Conservation (phyloP, 2,888 invertebrate species). For the Agonopterix alstromeriana region DNA sequence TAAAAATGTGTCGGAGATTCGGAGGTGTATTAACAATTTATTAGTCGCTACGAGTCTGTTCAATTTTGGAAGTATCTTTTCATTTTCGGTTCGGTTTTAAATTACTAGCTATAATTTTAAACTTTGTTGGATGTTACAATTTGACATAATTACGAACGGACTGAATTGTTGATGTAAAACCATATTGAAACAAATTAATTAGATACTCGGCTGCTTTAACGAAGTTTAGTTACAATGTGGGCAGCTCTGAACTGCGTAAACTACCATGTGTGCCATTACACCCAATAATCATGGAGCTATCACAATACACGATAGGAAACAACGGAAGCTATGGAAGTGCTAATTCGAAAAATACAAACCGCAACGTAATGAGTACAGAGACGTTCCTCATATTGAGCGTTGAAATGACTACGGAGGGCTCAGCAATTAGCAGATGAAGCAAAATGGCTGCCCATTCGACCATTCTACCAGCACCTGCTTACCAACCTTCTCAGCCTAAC, state of each 20-base stretch:
- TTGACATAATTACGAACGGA: neutral
- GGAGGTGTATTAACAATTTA: constrained; percentile 6
- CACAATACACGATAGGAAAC: constrained; percentile 52
- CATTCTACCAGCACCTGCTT: constrained; percentile 13
- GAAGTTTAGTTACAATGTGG: neutral
- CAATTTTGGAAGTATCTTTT: no score
- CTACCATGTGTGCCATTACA: constrained; percentile 19
- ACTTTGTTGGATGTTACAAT: neutral
- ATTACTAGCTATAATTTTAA: no score
- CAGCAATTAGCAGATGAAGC: constrained; percentile 65
- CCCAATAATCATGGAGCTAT: constrained; percentile 37
- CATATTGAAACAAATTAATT: constrained; percentile 1
- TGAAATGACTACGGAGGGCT: constrained; percentile 60
- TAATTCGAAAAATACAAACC: constrained; percentile 74
- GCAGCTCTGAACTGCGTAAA: constrained; percentile 6
- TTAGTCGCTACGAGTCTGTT: neutral
- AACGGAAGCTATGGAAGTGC: constrained; percentile 67
- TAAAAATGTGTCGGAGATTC: constrained; percentile 31
- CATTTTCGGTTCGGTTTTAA: no score
- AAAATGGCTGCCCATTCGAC: constrained; percentile 64
- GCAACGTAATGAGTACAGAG: constrained; percentile 61
- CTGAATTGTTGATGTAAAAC: neutral
- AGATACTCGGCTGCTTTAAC: neutral
- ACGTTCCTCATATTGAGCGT: constrained; percentile 51
- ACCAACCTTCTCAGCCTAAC: neutral